These are phyloP conservation scores for Macaria liturata DNA, from an alignment of 2,888 invertebrate species.

Conservation along the genomic window DNA sequence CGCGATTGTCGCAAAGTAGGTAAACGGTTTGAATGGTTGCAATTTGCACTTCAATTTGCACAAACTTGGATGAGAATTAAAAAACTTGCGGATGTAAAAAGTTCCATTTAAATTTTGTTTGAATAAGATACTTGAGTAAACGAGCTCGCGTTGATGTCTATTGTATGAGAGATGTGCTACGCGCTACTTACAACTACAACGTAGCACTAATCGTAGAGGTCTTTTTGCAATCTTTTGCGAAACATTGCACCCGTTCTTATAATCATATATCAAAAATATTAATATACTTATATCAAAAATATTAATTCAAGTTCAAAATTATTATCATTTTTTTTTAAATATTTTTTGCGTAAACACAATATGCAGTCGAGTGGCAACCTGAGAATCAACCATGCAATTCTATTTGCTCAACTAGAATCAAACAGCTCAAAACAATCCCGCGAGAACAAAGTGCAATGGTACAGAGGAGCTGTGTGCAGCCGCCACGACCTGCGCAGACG, in stretches of 20 bases:
- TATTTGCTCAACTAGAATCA: no score
- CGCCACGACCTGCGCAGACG: conserved; percentile 77
- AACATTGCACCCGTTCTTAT: no score
- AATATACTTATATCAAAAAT: no score
- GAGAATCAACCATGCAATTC: no score
- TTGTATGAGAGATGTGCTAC: conserved; percentile 11
- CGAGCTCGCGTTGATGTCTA: conserved; percentile 31
- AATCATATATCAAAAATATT: no score
- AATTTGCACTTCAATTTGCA: conserved; percentile 8
- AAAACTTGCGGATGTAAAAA: no score
- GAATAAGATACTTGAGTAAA: neutral
- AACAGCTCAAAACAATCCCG: conserved; percentile 25
- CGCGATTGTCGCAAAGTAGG: conserved; percentile 27
- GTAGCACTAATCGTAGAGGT: neutral
- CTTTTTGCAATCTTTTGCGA: no score
- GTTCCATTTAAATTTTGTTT: neutral
- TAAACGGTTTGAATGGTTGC: conserved; percentile 18
- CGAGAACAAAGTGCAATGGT: conserved; percentile 50
- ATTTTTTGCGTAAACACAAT: no score
- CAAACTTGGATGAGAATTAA: no score
- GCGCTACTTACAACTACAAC: conserved; percentile 1
- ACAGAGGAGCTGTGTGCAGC: conserved; percentile 64
- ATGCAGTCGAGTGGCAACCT: no score
- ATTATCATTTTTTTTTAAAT: no score
- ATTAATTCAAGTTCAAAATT: no score